Percentiles rank a stretch among this genome's conserved stretches.
Evolutionary conservation across 1,140 invertebrate genomes (phyloP).

Genomic region (Diorhabda elongata): DNA sequence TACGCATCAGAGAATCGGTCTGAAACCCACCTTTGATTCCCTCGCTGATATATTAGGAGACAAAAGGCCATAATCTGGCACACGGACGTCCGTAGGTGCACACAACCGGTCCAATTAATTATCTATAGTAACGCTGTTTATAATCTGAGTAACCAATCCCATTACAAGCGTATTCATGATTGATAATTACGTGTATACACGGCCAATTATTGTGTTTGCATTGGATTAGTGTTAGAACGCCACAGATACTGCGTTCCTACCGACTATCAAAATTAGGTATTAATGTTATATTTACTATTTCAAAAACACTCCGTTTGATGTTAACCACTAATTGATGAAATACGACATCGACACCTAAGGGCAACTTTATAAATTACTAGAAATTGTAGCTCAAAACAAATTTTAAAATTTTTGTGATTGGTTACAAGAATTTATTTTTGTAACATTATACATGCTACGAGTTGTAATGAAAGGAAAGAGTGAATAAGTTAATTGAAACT

Average conservation of each 20-base stretch:
- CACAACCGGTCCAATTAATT: slow-evolving; percentile 33
- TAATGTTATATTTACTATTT: too few species aligned
- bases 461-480: too few species aligned
- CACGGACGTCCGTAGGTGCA: slow-evolving; percentile 29
- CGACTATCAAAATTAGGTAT: too few species aligned
- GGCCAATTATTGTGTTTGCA: slow-evolving; percentile 19
- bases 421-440: too few species aligned
- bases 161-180: slow-evolving; percentile 30
- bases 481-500: too few species aligned
- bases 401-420: too few species aligned
- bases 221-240: not conserved
- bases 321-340: too few species aligned
- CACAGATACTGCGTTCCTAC: not conserved
- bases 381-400: too few species aligned
- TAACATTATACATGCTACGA: too few species aligned
- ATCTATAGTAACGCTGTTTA: slow-evolving; percentile 30
- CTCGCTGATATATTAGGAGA: slow-evolving; percentile 23
- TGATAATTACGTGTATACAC: slow-evolving; percentile 30
- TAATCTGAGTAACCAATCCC: slow-evolving; percentile 27
- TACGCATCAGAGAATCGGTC: slow-evolving; percentile 7
- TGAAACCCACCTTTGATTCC: slow-evolving; percentile 17
- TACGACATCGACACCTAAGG: too few species aligned
- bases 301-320: too few species aligned
- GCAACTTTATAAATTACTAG: too few species aligned
- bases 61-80: slow-evolving; percentile 29